Base-by-base conservation (phyloP, 2,113 vertebrate species). In the Syngnathus scovelli region DNA sequence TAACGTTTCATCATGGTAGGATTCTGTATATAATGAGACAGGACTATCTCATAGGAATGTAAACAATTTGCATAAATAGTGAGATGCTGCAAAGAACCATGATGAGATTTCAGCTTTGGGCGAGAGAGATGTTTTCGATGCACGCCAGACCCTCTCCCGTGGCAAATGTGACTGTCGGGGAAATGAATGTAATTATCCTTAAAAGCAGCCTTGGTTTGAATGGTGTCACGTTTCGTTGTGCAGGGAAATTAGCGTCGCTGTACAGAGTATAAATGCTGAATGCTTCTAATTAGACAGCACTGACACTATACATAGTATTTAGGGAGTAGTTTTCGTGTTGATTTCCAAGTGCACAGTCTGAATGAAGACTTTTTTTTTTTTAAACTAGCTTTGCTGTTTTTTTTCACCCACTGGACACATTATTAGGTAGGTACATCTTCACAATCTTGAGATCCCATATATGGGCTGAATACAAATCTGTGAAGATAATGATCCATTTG, bases 181-280 rank as follows among this genome's bases (percentile, higher is more conserved):
- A 75, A 81, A 73, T 78, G 76, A 78, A 83, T 86, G 71, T 80
- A 80, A 82, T 87, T 85, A 85, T 73, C 70, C 71, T 83, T 83
- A 83, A 69, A 77, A 86, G 67, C 88, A 83, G 82, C 75, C 71
- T 66, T 70, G 86, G 79, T 83, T 85, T 87, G 74, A 69, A 79
- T 83, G 71, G 71, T 70, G 71, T 83, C 74, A 71, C 70, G 80
- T 86, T 85, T 76, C 72, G 86, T 82, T 85, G 78, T 81, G 82
- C 60, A 64, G 68, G 67, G 71, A 79, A 83, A 87, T 88, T 84
- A 82, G 68, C 87, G 85, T 68, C 41, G 64, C 78, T 81, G 76
- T 89, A 73, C 71, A 78, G 66, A 71, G 66, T 76, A 74, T 69
- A 51, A 27, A 11, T 66, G 73, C 73, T 80, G 79, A 81, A 77